Evolutionary conservation across 2,797 vertebrate genomes (phyloP), one percentile per base, ranked within the genome.

Genomic region (Odontamblyopus lacepedii): DNA sequence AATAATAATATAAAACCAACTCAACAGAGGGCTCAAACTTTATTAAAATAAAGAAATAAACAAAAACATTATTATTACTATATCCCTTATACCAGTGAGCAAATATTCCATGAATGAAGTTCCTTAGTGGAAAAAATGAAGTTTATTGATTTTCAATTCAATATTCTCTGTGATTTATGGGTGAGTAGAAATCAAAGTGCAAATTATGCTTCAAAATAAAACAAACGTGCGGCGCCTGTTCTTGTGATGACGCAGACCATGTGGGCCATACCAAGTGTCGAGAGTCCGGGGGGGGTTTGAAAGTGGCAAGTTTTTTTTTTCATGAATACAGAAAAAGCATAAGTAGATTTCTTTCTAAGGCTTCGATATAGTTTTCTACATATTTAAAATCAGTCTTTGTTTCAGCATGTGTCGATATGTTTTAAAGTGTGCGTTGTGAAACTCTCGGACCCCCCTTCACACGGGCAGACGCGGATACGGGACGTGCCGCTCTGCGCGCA

Each of bases 211-310:
- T 19, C 26, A 35, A 35, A 63, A 38, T 53, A 26, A 69, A 13
- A 66, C 8, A 66, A 57, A 66, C 41, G 23, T 18, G 23, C 16
- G 18, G 13, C 2, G 8, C 53, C 23, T 12, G 13, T 26, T 30
- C 6, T 0, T 19, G 64, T 67, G 80, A 87, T 86, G 83, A 61
- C 8, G 5, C 5, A 6, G 35, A 9, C 35, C 1, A 26, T 59
- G 0, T 4, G 79, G 88, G 18, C 61, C 67, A 77, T 83, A 88
- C 91, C 90, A 92, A 74, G 8, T 72, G 1, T 4, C 3, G 1
- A 4, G 2, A 29, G 50, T n/a, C 1, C 12, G 5, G 55, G 86
- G 77, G 76, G 4, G 32, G 3, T 0, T 3, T 9, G 1, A 11
- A 30, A n/a, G 44, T 4, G 3, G 69, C 41, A 0, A 0, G 30